Evolutionary conservation across 2,797 vertebrate species (phyloP), one percentile per base, ranked within the genome.

Genomic region (Spinus olivaceus): DNA sequence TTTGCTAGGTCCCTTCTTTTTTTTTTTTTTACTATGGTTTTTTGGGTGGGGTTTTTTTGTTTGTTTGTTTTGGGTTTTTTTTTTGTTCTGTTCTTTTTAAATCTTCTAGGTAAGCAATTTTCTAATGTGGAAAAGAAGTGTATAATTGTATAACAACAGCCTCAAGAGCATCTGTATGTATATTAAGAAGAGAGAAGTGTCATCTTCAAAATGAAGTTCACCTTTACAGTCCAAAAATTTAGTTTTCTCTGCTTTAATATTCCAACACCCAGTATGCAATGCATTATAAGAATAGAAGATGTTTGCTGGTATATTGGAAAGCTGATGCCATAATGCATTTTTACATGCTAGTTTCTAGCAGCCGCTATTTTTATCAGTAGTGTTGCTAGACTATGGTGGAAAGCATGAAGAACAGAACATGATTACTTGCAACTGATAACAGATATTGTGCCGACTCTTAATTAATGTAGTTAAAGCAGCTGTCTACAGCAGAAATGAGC

Each of bases 1-100:
- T 41, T 71, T 32, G 8, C 7, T 47, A 49, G 22, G 8, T 5
- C 3, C 3, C 1, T 2, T 11, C 12, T 3, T 41, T 5, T 10
- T 12, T 12, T 12, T 7, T 20, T 49, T 10, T 10, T 37, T 37
- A 5, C 8, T 14, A 9, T 35, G 25, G 9, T 3, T 15, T 27
- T 14, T 32, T 16, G 8, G 9, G 19, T 21, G 14, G 10, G 10
- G 15, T 12, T 24, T 17, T 14, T 14, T n/a, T 12, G 5, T 3
- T 35, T 3, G 14, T 14, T 37, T 10, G 11, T 11, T n/a, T 5
- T 8, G 11, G 11, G 13, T 9, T 8, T 59, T n/a, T n/a, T 22
- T 8, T 41, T 39, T 6, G 4, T 33, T 70, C 39, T 59, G 4
- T 17, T 37, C 12, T 37, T 33, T 64, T 65, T 42, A 5, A 37